Evolutionary conservation across 2,888 invertebrate genomes (phyloP).

Genomic region (Amblyteles armatorius): DNA sequence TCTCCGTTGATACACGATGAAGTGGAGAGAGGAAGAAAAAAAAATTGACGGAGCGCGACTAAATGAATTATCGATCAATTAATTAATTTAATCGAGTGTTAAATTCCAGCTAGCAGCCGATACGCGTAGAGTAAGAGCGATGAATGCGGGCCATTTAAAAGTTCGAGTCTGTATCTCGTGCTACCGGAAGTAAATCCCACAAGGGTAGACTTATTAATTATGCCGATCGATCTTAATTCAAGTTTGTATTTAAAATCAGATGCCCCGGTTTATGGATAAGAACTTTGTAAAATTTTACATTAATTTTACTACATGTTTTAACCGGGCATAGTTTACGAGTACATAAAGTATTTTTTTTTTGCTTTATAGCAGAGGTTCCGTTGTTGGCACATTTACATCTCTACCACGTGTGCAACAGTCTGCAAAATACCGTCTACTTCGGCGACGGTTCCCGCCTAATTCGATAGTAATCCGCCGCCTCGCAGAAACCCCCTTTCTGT

Average conservation of each 20-base stretch:
- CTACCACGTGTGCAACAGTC: background rate
- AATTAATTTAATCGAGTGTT: slow-evolving; percentile 18
- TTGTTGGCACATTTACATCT: no score
- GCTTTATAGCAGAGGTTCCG: no score
- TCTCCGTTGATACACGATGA: background rate
- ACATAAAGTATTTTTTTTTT: no score
- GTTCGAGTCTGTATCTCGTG: background rate
- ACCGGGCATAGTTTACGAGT: no score
- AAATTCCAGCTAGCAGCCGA: slow-evolving; percentile 1
- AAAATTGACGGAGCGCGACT: background rate
- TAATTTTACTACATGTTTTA: no score
- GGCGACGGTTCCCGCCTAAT: background rate
- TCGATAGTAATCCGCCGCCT: background rate
- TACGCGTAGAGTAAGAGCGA: background rate
- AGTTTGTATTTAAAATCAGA: background rate
- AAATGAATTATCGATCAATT: slow-evolving; percentile 1
- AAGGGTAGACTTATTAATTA: background rate
- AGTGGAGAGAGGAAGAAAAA: background rate
- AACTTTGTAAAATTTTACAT: no score
- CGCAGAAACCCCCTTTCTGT: background rate
- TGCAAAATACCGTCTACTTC: background rate
- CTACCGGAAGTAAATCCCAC: background rate
- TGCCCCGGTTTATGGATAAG: background rate
- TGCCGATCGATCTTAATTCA: background rate
- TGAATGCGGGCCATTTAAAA: background rate